phyloP scores from a whole-genome alignment of 2,888 invertebrate species.

The Blastobasis adustella region DNA sequence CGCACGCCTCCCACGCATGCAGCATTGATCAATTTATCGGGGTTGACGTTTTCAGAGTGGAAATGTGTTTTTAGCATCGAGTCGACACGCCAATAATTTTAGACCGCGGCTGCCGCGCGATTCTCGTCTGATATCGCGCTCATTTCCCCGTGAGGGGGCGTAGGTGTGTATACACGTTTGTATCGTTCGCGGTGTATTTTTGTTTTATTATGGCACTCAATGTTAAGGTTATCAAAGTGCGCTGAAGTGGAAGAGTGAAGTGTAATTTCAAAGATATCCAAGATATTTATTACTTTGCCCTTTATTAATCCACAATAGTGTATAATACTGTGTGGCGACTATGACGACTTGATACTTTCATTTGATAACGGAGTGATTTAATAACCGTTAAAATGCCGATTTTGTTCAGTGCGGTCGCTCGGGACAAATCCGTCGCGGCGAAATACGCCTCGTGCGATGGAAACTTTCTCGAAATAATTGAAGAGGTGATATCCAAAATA shows the following conservation, averaged over 20 bases:
- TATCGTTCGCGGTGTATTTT: conserved; percentile 22
- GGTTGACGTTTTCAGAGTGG: conserved; percentile 49
- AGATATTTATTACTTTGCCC: too few species aligned
- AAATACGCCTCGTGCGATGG: conserved; percentile 94
- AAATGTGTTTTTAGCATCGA: conserved; percentile 35
- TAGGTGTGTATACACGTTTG: conserved; percentile 18
- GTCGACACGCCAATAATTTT: conserved; percentile 42
- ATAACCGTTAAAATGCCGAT: conserved; percentile 83
- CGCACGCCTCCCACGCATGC: conserved; percentile 26
- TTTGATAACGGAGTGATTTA: neutral
- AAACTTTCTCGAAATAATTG: conserved; percentile 93
- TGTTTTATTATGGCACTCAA: conserved; percentile 6
- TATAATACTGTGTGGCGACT: too few species aligned
- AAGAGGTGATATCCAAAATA: conserved; percentile 88
- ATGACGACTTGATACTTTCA: too few species aligned
- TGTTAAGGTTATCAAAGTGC: neutral
- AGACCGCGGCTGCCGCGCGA: conserved; percentile 29
- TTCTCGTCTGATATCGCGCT: conserved; percentile 30
- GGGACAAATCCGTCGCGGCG: conserved; percentile 84
- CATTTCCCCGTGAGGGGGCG: conserved; percentile 18
- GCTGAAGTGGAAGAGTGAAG: neutral
- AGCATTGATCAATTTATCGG: conserved; percentile 46
- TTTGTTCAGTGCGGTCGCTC: conserved; percentile 89
- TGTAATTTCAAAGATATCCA: neutral
- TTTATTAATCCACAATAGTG: too few species aligned